phyloP scores from a whole-genome alignment of 2,113 vertebrate genomes.

The Gopherus flavomarginatus region DNA sequence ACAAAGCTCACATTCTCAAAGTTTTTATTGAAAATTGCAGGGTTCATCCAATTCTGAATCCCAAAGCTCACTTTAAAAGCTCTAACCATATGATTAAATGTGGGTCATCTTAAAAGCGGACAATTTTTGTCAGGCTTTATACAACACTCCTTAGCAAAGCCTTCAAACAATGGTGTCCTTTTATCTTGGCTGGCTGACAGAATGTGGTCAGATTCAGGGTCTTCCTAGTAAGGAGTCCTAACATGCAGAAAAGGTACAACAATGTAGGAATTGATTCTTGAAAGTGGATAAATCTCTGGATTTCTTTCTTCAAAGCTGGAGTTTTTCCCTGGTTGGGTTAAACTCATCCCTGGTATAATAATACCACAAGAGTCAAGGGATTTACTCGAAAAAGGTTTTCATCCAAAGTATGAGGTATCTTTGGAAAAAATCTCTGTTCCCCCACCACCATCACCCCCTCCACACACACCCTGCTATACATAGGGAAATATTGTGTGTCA shows the following conservation, averaged over 20 bases:
- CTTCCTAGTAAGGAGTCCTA: conserved; percentile 27
- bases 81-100: conserved; percentile 66
- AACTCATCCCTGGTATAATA: conserved; percentile 47
- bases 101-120: conserved; percentile 50
- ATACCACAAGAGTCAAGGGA: conserved; percentile 10
- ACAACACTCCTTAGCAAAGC: background rate
- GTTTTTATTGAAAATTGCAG: conserved; percentile 58
- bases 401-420: conserved; percentile 35
- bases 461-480: background rate
- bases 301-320: conserved; percentile 50
- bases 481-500: conserved; percentile 39
- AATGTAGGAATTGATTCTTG: conserved; percentile 50
- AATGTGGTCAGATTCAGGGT: conserved; percentile 34
- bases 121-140: conserved; percentile 5
- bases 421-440: conserved; percentile 35
- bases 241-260: conserved; percentile 31
- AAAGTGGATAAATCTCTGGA: conserved; percentile 41
- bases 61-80: conserved; percentile 40
- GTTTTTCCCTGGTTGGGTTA: background rate
- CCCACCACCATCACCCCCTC: too few relatives aligned
- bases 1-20: conserved; percentile 51
- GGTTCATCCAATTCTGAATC: conserved; percentile 61
- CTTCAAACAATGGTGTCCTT: conserved; percentile 17
- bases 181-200: conserved; percentile 51
- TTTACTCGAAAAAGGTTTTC: conserved; percentile 35